Percentiles rank a stretch among this genome's conserved stretches.
phyloP scores from a whole-genome alignment of 2,888 invertebrate species.

The Xiphydria camelus region DNA sequence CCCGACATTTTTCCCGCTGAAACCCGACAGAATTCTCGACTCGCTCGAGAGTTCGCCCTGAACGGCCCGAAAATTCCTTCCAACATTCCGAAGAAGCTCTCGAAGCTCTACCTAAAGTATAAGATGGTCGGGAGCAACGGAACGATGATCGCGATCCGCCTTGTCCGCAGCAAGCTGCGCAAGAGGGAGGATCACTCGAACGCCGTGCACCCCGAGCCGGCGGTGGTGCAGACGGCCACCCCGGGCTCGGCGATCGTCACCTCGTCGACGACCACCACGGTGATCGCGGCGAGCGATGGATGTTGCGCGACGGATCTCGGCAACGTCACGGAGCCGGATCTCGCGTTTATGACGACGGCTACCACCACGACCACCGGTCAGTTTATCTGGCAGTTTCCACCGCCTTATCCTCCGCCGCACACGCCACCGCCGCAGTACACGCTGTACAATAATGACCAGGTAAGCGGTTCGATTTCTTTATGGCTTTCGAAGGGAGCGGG shows the following conservation, averaged over 20 bases:
- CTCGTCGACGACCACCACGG: conserved; percentile 21
- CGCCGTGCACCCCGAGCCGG: conserved; percentile 70
- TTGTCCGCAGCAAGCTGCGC: conserved; percentile 88
- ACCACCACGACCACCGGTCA: conserved; percentile 58
- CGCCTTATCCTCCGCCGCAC: conserved; percentile 61
- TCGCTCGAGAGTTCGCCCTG: conserved; percentile 31
- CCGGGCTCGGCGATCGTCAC: conserved; percentile 24
- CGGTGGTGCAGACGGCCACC: conserved; percentile 65
- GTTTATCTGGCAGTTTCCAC: conserved; percentile 83
- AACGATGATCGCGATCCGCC: conserved; percentile 85
- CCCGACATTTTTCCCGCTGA: conserved; percentile 4
- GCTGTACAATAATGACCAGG: conserved; percentile 81
- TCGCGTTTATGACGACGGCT: conserved; percentile 21
- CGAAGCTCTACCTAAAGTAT: conserved; percentile 50
- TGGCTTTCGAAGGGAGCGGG: too few species aligned
- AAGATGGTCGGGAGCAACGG: conserved; percentile 86
- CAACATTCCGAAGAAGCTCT: conserved; percentile 43
- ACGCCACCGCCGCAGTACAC: conserved; percentile 72
- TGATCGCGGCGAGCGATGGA: conserved; percentile 21
- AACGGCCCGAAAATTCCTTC: conserved; percentile 42
- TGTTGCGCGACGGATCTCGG: conserved; percentile 34
- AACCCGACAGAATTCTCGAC: conserved; percentile 33
- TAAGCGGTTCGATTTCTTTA: too few species aligned
- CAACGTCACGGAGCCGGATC: conserved; percentile 31
- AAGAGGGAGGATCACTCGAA: conserved; percentile 81